Evolutionary conservation across 2,797 vertebrate genomes (phyloP).

Genomic region (Sebastes iracundus): DNA sequence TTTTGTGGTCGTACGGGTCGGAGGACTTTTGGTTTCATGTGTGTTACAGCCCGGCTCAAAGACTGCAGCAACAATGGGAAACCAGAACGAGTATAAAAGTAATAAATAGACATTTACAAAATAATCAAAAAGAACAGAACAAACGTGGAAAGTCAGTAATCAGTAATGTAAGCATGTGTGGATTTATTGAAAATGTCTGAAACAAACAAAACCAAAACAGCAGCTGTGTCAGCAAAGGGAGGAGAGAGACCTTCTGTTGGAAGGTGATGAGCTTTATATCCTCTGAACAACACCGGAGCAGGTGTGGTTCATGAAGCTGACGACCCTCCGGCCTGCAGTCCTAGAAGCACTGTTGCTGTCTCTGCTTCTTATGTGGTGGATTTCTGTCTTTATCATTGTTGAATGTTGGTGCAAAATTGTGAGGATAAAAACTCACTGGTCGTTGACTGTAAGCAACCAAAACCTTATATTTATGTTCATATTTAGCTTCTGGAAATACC

Average conservation of each 20-base stretch:
- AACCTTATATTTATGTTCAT: too few relatives aligned
- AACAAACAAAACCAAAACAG: background rate
- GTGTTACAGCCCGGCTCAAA: background rate
- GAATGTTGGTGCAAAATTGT: background rate
- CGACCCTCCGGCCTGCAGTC: background rate
- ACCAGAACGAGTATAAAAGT: background rate
- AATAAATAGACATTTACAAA: background rate
- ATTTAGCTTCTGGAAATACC: too few relatives aligned
- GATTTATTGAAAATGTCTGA: background rate
- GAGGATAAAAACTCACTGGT: background rate
- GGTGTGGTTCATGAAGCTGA: background rate
- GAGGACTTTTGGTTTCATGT: background rate
- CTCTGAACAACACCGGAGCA: background rate
- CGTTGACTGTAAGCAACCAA: background rate
- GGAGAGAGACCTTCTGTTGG: background rate
- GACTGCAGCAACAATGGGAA: background rate
- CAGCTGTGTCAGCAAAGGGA: background rate
- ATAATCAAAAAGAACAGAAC: background rate
- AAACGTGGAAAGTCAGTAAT: background rate
- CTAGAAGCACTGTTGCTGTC: background rate
- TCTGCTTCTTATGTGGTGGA: background rate
- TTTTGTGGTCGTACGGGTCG: background rate
- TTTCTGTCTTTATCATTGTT: background rate
- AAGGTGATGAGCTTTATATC: background rate
- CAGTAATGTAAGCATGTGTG: background rate